Base-by-base conservation (phyloP, 2,888 invertebrate genomes). In the Polyommatus iphigenia region DNA sequence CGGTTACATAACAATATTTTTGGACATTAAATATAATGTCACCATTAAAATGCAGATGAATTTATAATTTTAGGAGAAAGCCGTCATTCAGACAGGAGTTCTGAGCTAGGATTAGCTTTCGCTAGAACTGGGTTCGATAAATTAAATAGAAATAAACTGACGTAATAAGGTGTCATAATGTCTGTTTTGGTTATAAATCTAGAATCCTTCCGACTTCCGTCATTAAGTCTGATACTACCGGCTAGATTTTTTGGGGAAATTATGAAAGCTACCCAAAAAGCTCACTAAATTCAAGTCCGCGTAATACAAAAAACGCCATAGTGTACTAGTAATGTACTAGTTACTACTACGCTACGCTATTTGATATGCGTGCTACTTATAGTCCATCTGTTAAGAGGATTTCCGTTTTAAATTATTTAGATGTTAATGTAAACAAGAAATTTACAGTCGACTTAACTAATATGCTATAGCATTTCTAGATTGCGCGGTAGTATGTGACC, bases 21-120 rank as follows among this genome's bases (percentile, higher is more conserved):
- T 18, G 29, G 29, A 67, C 7, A 67, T 18, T 4, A 67, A 67
- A 67, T 67, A 67, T 67, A 29, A 32, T 67, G 67, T 67, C 67
- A 32, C 29, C 18, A 67, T 67, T 24, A 46, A 46, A 50, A 50
- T 54, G 50, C 46, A 50, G 24, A 24, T 24, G 13, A 50, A 54
- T 73, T 41, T 73, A 41, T 50, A 20, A 72, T 72, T 41, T 67
- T 41, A 5, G 46, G 50, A 54, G 75, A 75, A 75, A 75, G 75
- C 29, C 73, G 24, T 50, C n/a, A 46, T 24, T 18, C 46, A 36
- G 41, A 54, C 75, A 7, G 24, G 54, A 75, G 75, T 29, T 50
- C 29, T 50, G 15, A 50, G 24, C 54, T 54, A 75, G 54, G 29
- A 75, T 54, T 15, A 18, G 50, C 75, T 75, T 75, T 75, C 75